Evolutionary conservation across 2,888 invertebrate species (phyloP), one percentile per base, ranked within the genome.

Genomic region (Heliconius aoede): DNA sequence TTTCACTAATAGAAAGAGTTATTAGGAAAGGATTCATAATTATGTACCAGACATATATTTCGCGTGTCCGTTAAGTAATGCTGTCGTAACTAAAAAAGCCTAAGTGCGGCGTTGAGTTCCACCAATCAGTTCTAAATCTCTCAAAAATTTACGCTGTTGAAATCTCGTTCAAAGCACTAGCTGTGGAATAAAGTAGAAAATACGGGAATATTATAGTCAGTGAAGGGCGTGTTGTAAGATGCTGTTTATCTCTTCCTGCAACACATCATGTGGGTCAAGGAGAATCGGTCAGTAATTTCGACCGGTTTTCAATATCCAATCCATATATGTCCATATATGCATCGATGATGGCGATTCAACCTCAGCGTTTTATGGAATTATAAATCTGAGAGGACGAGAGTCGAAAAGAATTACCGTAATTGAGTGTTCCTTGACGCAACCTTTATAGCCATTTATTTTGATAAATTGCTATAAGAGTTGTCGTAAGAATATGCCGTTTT

Each of bases 181-280:
- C 15, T 65, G 21, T 51, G n/a, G 9, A 60, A 36, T 40, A 58
- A 32, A 36, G 26, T 55, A 18, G 4, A 36, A 24, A 36, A 36
- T 24, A 18, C 13, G 76, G 80, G 79, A 78, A 76, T 78, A 24
- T 24, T 65, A 28, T 62, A 26, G 26, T 80, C 83, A 83, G 85
- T 85, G 87, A 73, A 72, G 78, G 74, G 67, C 75, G 67, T 62
- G 78, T 77, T 73, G 85, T 65, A 36, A 65, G 65, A 40, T 40
- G 86, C 58, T 72, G 60, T 55, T 65, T 72, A 79, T 78, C 87
- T 88, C 89, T 90, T 92, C 90, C 89, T 87, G 84, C 80, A 78
- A 64, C 78, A 69, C 40, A n/a, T 75, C 81, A 83, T 86, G 84
- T 91, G 81, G 91, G 92, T 92, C 92, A 92, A 93, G 92, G 92